phyloP scores from a whole-genome alignment of 2,888 invertebrate species.

The Uloborus plumipes region DNA sequence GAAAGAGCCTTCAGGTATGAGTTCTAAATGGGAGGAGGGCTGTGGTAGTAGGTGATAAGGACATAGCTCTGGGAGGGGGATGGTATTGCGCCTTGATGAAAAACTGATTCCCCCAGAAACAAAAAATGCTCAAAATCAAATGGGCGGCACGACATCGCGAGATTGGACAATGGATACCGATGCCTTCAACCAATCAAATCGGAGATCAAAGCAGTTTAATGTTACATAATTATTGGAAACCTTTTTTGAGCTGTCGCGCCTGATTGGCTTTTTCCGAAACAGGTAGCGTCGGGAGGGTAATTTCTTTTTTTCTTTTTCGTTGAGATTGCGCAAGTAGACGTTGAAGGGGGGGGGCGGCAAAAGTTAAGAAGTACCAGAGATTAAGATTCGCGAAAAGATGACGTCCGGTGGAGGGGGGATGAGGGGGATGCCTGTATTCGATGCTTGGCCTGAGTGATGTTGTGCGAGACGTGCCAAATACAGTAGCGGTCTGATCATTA shows the following conservation, averaged over 20 bases:
- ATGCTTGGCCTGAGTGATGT: constrained; percentile 26
- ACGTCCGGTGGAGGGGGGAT: constrained; percentile 4
- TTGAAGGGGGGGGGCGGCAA: constrained; percentile 10
- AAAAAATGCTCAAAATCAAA: constrained; percentile 41
- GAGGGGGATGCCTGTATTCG: not conserved
- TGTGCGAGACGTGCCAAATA: constrained; percentile 54
- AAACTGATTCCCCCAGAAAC: constrained; percentile 3
- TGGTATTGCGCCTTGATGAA: not conserved
- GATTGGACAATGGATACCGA: constrained; percentile 61
- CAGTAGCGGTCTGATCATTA: constrained; percentile 64
- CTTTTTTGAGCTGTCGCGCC: constrained; percentile 26
- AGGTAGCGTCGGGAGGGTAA: constrained; percentile 24
- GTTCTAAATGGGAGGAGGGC: constrained; percentile 28
- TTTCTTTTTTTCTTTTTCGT: not conserved
- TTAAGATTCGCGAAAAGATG: constrained; percentile 33
- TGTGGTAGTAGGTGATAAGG: constrained; percentile 44
- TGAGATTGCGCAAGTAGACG: constrained; percentile 39
- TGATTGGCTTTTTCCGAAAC: constrained; percentile 48
- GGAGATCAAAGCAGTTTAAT: constrained; percentile 48
- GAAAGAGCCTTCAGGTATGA: not conserved
- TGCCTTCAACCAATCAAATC: constrained; percentile 45
- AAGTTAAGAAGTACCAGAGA: constrained; percentile 19
- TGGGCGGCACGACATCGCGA: constrained; percentile 46
- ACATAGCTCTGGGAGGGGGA: constrained; percentile 8
- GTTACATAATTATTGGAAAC: constrained; percentile 61